Base-by-base conservation (phyloP, 2,113 vertebrate genomes). In the Gasterosteus nipponicus region DNA sequence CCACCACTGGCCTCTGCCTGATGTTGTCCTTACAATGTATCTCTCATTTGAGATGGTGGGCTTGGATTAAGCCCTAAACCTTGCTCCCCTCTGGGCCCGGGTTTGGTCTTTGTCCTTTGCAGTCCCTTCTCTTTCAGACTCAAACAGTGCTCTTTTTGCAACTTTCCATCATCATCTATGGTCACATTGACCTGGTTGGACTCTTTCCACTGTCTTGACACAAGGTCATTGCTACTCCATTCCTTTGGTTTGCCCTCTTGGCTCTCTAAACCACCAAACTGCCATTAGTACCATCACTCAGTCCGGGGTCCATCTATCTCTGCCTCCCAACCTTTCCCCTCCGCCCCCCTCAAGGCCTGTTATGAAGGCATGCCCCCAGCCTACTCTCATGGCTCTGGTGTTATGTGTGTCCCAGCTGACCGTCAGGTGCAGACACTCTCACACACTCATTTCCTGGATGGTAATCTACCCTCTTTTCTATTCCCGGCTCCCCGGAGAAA, bases 361-460 rank as follows among this genome's bases (percentile, higher is more conserved):
- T 51, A 11, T 63, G 54, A 66, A 78, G 68, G n/a, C 69, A 82
- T 70, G 56, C 67, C 79, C 63, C 69, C 62, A 82, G 69, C 69
- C 22, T 82, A 84, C 85, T 83, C 81, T 91, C 84, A 39, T 87
- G 46, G 63, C 63, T 86, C 19, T 89, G 66, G 85, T 80, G 84
- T 90, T 73, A 87, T 80, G 65, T 61, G 56, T 67, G 77, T 90
- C 88, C 84, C 85, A 78, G 68, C 63, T 79, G 81, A 83, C 75
- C 63, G 75, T 86, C 59, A 64, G 54, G 49, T 60, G 70, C 61
- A 75, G 39, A 79, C 77, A 66, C 47, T 35, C 18, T 47, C 16
- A 68, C 56, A 56, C n/a, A 44, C 67, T 83, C 72, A 85, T 86
- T 82, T 86, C 70, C 71, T 75, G 73, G 82, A 85, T 87, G 79